phyloP scores from a whole-genome alignment of 2,113 vertebrate species.

The Antechinus stuartii region DNA sequence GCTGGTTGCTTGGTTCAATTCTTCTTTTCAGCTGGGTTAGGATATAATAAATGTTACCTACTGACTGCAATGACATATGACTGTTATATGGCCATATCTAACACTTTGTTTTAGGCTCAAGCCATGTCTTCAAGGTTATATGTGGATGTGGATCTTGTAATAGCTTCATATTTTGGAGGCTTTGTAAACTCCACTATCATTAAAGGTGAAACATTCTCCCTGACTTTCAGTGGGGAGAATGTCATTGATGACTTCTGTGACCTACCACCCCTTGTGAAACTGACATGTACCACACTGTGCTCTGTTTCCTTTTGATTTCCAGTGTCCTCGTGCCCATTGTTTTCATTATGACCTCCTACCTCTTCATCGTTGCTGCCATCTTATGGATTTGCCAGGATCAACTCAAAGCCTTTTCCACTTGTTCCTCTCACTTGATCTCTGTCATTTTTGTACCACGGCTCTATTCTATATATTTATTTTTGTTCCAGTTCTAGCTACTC shows the following conservation, averaged over 20 bases:
- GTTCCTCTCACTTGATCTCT: constrained; percentile 62
- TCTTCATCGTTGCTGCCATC: constrained; percentile 52
- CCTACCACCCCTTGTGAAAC: constrained; percentile 73
- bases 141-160: neutral
- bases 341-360: constrained; percentile 52
- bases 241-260: constrained; percentile 82
- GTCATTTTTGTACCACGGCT: constrained; percentile 61
- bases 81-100: constrained; percentile 54
- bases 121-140: constrained; percentile 46
- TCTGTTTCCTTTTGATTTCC: constrained; percentile 65
- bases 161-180: constrained; percentile 26
- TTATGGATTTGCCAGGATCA: constrained; percentile 33
- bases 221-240: constrained; percentile 68
- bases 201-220: constrained; percentile 59
- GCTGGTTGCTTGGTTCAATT: constrained; percentile 58
- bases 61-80: constrained; percentile 72
- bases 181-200: constrained; percentile 71
- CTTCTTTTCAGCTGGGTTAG: constrained; percentile 56
- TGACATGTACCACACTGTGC: constrained; percentile 67
- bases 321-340: constrained; percentile 56
- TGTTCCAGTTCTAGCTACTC: neutral
- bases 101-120: constrained; percentile 56
- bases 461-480: constrained; percentile 56
- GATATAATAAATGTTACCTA: constrained; percentile 60
- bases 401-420: constrained; percentile 70